A percentile compares a stretch with the other conserved stretches of the same genome.
Evolutionary conservation across 2,797 vertebrate genomes (phyloP).

Genomic region (Gymnoscopelus braueri): DNA sequence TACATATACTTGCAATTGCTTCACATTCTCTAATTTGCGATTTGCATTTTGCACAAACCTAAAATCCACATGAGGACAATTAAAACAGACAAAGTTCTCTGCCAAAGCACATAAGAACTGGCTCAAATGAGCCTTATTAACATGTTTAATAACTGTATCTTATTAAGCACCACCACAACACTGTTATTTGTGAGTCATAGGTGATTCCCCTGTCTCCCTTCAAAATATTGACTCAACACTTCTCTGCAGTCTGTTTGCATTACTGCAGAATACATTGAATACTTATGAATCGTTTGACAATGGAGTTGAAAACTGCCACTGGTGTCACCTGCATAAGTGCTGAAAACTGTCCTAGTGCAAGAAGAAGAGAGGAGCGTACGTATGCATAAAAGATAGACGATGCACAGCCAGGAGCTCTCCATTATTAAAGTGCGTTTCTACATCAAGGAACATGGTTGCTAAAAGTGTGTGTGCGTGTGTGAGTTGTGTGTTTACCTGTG

Average conservation of each 20-base stretch:
- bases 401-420: constrained; percentile 40
- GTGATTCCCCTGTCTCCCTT: too few relatives aligned
- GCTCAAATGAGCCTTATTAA: not conserved
- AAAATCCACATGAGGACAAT: not conserved
- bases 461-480: constrained; percentile 25
- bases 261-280: too few relatives aligned
- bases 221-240: not conserved
- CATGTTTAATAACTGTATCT: constrained; percentile 12
- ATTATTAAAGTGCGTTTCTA: constrained; percentile 61
- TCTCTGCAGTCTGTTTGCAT: not conserved
- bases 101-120: not conserved
- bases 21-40: not conserved
- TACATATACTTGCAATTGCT: not conserved
- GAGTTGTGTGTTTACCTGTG: not conserved
- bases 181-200: too few relatives aligned
- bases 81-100: not conserved
- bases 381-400: constrained; percentile 63
- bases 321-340: constrained; percentile 26
- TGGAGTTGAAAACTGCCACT: constrained; percentile 16
- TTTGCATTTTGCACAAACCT: too few relatives aligned
- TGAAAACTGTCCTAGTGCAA: constrained; percentile 29
- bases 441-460: constrained; percentile 48
- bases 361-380: constrained; percentile 25
- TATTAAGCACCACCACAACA: too few relatives aligned
- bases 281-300: not conserved